These are phyloP conservation scores for Drosophila aff. DNA, from an alignment of 1,140 invertebrate species.

Conservation along the genomic window DNA sequence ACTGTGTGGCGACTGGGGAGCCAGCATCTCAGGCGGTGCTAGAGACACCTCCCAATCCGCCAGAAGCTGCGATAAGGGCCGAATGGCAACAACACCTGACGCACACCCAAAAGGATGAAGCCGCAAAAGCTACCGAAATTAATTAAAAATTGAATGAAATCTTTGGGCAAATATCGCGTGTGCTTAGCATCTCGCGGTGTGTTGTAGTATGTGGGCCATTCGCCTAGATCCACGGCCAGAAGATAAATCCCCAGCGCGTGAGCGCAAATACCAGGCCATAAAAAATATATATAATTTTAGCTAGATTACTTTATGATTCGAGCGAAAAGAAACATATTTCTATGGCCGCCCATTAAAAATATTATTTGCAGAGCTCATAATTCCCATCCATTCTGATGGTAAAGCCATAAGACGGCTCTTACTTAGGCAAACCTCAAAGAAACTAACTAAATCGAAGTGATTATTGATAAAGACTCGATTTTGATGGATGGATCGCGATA, in stretches of 20 bases:
- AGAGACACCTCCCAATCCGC: slow-evolving; percentile 39
- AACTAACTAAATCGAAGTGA: slow-evolving; percentile 46
- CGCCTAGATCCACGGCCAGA: slow-evolving; percentile 19
- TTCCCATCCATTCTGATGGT: slow-evolving; percentile 8
- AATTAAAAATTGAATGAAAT: slow-evolving; percentile 72
- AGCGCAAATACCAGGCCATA: slow-evolving; percentile 42
- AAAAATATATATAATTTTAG: slow-evolving; percentile 38
- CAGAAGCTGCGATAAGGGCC: slow-evolving; percentile 65
- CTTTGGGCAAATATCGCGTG: slow-evolving; percentile 61
- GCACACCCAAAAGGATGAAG: slow-evolving; percentile 26
- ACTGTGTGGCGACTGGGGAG: slow-evolving; percentile 60
- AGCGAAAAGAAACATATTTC: slow-evolving; percentile 12
- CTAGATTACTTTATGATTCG: slow-evolving; percentile 20
- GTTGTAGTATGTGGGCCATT: slow-evolving; percentile 23
- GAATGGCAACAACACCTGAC: slow-evolving; percentile 41
- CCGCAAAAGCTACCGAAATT: slow-evolving; percentile 43
- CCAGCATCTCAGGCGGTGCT: slow-evolving; percentile 41
- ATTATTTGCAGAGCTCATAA: not conserved
- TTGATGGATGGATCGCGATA: slow-evolving; percentile 61
- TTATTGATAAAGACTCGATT: slow-evolving; percentile 43
- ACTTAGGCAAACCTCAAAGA: slow-evolving; percentile 9
- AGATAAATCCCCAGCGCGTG: slow-evolving; percentile 30
- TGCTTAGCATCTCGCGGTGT: slow-evolving; percentile 40
- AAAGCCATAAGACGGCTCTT: not conserved
- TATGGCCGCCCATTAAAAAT: slow-evolving; percentile 16